Evolutionary conservation across 1,140 invertebrate genomes (phyloP).

Genomic region (Trachelipus rathkii): DNA sequence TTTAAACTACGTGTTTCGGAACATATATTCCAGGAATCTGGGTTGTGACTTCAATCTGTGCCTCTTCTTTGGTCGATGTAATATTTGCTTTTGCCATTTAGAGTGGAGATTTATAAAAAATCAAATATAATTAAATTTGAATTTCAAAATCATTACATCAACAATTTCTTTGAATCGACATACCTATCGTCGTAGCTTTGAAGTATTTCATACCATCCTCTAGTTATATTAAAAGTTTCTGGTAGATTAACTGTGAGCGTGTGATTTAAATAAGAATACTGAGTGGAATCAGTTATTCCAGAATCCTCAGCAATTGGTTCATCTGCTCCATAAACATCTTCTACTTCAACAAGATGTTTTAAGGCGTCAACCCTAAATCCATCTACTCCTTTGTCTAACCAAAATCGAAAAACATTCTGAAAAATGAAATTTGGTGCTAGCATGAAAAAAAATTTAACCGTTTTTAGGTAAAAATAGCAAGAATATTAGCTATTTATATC

Average conservation of each 20-base stretch:
- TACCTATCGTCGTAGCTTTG: slow-evolving; percentile 39
- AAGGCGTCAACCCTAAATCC: slow-evolving; percentile 62
- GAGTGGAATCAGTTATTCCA: slow-evolving; percentile 54
- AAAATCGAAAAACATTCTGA: slow-evolving; percentile 52
- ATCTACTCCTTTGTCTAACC: slow-evolving; percentile 54
- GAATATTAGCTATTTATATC: no score
- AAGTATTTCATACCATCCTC: slow-evolving; percentile 46
- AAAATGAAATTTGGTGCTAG: no score
- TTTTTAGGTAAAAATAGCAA: no score
- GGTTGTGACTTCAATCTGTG: no score
- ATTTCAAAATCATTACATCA: no score
- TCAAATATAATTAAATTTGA: no score
- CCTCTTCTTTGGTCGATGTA: no score
- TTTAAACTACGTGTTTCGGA: no score
- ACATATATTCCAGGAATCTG: no score
- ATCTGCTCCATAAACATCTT: slow-evolving; percentile 44
- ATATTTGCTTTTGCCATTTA: no score
- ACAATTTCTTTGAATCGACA: neutral
- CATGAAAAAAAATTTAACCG: no score
- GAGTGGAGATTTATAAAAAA: no score
- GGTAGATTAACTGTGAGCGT: slow-evolving; percentile 61
- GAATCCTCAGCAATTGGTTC: slow-evolving; percentile 49
- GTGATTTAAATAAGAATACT: slow-evolving; percentile 61
- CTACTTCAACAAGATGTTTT: slow-evolving; percentile 59
- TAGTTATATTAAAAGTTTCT: slow-evolving; percentile 57